Percentiles rank a stretch among this genome's conserved stretches.
Conservation (phyloP, 2,113 vertebrate species). For the Grantiella picta region DNA sequence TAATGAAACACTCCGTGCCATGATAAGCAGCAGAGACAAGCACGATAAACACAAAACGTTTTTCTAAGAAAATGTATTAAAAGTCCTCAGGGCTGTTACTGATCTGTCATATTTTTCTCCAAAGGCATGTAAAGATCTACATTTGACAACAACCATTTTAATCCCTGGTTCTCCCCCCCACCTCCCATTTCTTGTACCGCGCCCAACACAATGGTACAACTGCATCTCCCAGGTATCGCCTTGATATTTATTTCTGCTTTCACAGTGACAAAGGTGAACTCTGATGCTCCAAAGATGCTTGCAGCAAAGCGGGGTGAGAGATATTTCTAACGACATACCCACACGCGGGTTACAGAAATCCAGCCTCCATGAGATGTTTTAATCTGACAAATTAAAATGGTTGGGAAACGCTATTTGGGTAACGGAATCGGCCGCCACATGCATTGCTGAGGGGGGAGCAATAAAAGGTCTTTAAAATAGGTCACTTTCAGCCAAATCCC, state of each 20-base stretch:
- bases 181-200: slow-evolving; percentile 24
- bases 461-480: slow-evolving; percentile 54
- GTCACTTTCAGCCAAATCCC: slow-evolving; percentile 59
- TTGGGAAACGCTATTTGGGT: slow-evolving; percentile 54
- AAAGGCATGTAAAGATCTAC: background rate
- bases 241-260: slow-evolving; percentile 7
- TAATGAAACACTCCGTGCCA: background rate
- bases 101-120: background rate
- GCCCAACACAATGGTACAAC: slow-evolving; percentile 49
- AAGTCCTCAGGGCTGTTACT: background rate
- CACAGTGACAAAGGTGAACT: slow-evolving; percentile 41
- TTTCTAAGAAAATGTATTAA: background rate
- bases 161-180: background rate
- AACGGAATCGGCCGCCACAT: slow-evolving; percentile 34
- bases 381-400: slow-evolving; percentile 53
- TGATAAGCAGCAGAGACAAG: slow-evolving; percentile 24
- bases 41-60: background rate
- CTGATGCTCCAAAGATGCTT: slow-evolving; percentile 24
- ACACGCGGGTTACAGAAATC: background rate
- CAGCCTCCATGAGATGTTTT: slow-evolving; percentile 30
- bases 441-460: slow-evolving; percentile 1
- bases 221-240: slow-evolving; percentile 1
- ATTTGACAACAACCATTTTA: slow-evolving; percentile 55
- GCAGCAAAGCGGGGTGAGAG: slow-evolving; percentile 4
- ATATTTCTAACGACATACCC: slow-evolving; percentile 6